These are phyloP conservation scores for Pomacea canaliculata DNA, from an alignment of 2,888 invertebrate species.

Conservation along the genomic window DNA sequence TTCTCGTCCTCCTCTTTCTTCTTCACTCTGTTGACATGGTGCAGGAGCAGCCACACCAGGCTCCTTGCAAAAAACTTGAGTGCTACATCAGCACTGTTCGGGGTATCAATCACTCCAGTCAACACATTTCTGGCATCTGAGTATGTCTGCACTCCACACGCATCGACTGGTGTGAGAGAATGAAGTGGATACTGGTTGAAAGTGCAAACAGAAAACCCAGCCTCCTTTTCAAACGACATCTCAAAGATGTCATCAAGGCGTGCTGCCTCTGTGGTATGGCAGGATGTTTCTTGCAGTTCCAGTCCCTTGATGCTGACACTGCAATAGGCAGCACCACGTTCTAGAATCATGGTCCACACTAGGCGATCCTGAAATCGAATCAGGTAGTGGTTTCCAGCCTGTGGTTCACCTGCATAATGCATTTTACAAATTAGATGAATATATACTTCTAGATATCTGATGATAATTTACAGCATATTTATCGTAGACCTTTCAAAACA, in stretches of 20 bases:
- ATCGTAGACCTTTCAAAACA: no score
- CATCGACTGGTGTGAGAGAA: conserved; percentile 61
- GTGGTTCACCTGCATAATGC: conserved; percentile 61
- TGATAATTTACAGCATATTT: no score
- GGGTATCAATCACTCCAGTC: conserved; percentile 70
- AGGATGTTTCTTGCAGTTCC: conserved; percentile 71
- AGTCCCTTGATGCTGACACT: conserved; percentile 69
- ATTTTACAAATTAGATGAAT: no score
- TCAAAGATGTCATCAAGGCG: conserved; percentile 71
- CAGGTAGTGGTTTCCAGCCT: conserved; percentile 69
- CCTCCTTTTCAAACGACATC: conserved; percentile 63
- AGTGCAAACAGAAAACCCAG: conserved; percentile 37
- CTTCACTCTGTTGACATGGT: conserved; percentile 58
- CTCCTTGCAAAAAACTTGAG: conserved; percentile 65
- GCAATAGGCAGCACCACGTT: conserved; percentile 68
- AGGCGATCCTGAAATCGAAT: conserved; percentile 72
- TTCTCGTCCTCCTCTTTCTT: conserved; percentile 36
- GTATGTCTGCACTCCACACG: conserved; percentile 60
- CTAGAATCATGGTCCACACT: conserved; percentile 70
- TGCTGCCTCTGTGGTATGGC: conserved; percentile 72
- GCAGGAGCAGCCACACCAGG: conserved; percentile 68
- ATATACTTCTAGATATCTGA: no score
- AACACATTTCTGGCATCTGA: conserved; percentile 70
- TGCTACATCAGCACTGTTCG: conserved; percentile 63
- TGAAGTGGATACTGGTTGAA: conserved; percentile 59